Base-by-base conservation (phyloP, 2,797 vertebrate genomes). In the Micrastur ruficollis region DNA sequence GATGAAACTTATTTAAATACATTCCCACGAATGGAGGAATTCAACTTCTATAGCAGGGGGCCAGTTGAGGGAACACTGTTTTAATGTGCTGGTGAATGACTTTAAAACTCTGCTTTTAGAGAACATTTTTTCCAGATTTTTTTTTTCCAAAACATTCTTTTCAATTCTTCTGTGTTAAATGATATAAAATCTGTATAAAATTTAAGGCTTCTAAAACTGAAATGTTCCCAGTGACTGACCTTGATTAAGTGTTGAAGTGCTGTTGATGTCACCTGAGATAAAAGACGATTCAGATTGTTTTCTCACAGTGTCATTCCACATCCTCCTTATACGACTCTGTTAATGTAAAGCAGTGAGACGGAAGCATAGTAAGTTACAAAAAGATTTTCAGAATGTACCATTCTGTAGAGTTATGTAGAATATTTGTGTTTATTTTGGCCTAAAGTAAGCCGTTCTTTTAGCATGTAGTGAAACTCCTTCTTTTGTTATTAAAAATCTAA, bases 251-350 rank as follows among this genome's bases (percentile, higher is more conserved):
- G 99, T 99, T 98, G 99, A 99, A 98, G 99, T 99, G 98, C 99
- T 99, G 99, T 99, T 99, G 99, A 99, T 99, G 99, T 99, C 99
- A 99, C 99, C 99, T 99, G 99, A 99, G 99, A 99, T 99, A 99
- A 99, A 99, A 98, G 99, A 99, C 50, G 99, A 99, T 98, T 99
- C 99, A 66, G 99, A 99, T 96, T 99, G 99, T 98, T 99, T 99
- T 98, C 99, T 99, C 98, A 99, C 99, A 98, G 99, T 99, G 98
- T 99, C 99, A 98, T 99, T 99, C 99, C 99, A 99, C 99, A 99
- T 99, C 98, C 99, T 99, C 97, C 99, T 99, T 98, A 99, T 99
- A 98, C 99, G 99, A 98, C 99, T 99, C 99, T 99, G 98, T 98
- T 97, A 98, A 98, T 93, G 97, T 95, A 98, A 98, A 99, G 98